Evolutionary conservation across 2,888 invertebrate genomes (phyloP), one percentile per base, ranked within the genome.

Genomic region (Anthrax anthrax): DNA sequence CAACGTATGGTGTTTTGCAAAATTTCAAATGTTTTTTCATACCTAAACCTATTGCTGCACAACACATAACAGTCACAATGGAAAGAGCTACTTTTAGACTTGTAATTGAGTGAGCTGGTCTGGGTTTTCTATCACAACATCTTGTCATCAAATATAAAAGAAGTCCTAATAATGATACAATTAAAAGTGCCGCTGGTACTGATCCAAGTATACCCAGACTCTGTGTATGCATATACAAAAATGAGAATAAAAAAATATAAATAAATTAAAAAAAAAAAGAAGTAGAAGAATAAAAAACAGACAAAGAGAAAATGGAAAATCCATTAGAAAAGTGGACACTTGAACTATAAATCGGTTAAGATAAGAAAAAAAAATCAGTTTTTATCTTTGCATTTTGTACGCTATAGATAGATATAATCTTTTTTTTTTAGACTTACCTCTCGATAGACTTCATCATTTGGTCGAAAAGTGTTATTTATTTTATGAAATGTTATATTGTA

Each of bases 101-200:
- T 43, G 87, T 82, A 67, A 92, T 88, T 58, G 88, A 88, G 64
- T 83, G 81, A 49, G 86, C 83, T 50, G 89, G 87, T 47, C 90
- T 79, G 55, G 90, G 88, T 69, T 89, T 89, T 60, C 90, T 79
- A 74, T 92, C 92, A 76, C 94, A 94, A 72, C 95, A 95, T 72
- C 94, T 78, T 60, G 91, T 90, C 69, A 94, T 81, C 65, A 95
- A 78, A 72, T 94, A 95, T 59, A 94, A 81, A 56, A 94, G 78
- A 57, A 95, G 76, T 45, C 92, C 79, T 55, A 91, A 76, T 58
- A 95, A 74, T 27, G 94, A 91, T 51, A 95, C 73, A 59, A 94
- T 89, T 60, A 95, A 76, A 81, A 91, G 83, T 37, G 89, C 85
- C 48, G 94, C 90, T n/a, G 95, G 95, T 54, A 92, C 79, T 37